Conservation (phyloP, 2,888 invertebrate species). For the Stenoptilia bipunctidactyla region DNA sequence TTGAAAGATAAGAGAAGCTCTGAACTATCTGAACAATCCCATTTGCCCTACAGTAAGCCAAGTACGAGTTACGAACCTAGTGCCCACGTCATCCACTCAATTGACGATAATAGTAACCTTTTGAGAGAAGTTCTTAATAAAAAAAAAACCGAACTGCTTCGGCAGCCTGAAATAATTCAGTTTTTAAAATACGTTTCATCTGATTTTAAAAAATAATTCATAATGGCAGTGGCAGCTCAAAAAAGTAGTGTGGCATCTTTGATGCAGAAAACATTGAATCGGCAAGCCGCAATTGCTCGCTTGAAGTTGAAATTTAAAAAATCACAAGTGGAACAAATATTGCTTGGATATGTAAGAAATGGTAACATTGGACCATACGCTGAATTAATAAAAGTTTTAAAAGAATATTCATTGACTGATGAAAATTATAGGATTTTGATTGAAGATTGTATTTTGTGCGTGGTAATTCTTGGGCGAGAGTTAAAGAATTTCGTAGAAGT, state of each 20-base stretch:
- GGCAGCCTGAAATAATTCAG: conserved; percentile 58
- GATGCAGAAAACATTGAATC: conserved; percentile 53
- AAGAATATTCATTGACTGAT: conserved; percentile 48
- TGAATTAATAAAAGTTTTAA: conserved; percentile 56
- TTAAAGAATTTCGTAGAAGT: conserved; percentile 45
- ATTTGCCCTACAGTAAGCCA: conserved; percentile 40
- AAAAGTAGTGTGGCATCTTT: conserved; percentile 52
- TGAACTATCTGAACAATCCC: conserved; percentile 38
- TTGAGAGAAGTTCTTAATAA: conserved; percentile 57
- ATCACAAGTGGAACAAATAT: conserved; percentile 53
- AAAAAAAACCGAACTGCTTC: conserved; percentile 55
- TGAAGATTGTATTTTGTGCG: conserved; percentile 49
- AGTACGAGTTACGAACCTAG: conserved; percentile 49
- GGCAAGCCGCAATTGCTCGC: conserved; percentile 43
- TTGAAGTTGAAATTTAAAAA: conserved; percentile 50
- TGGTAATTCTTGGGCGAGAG: conserved; percentile 46
- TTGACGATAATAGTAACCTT: conserved; percentile 52
- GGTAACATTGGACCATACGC: conserved; percentile 47
- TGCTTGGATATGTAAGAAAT: conserved; percentile 43
- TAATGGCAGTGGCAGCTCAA: conserved; percentile 49
- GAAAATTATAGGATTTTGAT: conserved; percentile 48
- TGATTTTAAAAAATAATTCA: conserved; percentile 45
- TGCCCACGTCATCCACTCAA: conserved; percentile 24
- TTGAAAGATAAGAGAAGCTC: conserved; percentile 57
- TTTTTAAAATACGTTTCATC: conserved; percentile 48